These are phyloP conservation scores for Drosophila kokeensis DNA, from an alignment of 2,888 invertebrate species.

Conservation along the genomic window DNA sequence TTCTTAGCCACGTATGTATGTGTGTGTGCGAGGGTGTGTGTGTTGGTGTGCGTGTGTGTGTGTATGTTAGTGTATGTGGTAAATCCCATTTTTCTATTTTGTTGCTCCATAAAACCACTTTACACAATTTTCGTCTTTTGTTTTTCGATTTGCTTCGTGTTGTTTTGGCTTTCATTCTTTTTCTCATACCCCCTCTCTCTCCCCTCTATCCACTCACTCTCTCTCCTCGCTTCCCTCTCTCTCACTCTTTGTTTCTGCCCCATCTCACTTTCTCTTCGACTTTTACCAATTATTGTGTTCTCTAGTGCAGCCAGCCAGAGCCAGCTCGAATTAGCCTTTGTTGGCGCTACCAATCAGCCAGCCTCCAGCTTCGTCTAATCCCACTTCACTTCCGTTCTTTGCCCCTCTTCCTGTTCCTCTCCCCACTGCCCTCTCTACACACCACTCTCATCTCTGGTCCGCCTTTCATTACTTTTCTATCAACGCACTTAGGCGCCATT, in stretches of 20 bases:
- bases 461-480: slow-evolving; percentile 78
- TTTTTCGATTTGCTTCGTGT: slow-evolving; percentile 74
- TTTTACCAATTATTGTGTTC: slow-evolving; percentile 79
- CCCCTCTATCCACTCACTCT: not conserved
- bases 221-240: no score
- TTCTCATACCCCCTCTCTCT: slow-evolving; percentile 6
- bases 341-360: slow-evolving; percentile 72
- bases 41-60: slow-evolving; percentile 10
- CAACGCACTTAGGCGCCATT: slow-evolving; percentile 78
- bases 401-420: not conserved
- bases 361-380: slow-evolving; percentile 30
- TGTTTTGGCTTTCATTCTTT: slow-evolving; percentile 43
- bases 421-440: not conserved
- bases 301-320: slow-evolving; percentile 51
- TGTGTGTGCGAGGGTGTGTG: not conserved
- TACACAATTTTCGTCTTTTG: slow-evolving; percentile 82
- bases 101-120: slow-evolving; percentile 81
- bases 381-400: not conserved
- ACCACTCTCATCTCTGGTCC: slow-evolving; percentile 24
- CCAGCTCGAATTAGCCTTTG: slow-evolving; percentile 73
- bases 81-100: slow-evolving; percentile 82
- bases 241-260: slow-evolving; percentile 16
- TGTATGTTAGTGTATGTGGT: slow-evolving; percentile 61
- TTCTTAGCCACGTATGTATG: slow-evolving; percentile 50
- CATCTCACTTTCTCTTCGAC: slow-evolving; percentile 35